phyloP scores from a whole-genome alignment of 2,888 invertebrate genomes.

The Ectropis crepuscularia region DNA sequence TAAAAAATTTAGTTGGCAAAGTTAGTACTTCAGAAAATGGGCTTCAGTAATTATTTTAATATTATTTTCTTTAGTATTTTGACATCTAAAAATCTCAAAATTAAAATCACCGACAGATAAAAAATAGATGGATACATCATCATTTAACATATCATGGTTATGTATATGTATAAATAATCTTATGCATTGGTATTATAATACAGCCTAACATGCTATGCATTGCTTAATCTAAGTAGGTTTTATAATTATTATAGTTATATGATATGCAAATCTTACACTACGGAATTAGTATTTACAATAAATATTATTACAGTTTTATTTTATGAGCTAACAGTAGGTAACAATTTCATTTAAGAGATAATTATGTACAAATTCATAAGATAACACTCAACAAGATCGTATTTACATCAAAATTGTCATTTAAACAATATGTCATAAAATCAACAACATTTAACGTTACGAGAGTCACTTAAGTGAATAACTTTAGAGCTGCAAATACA shows the following conservation, averaged over 20 bases:
- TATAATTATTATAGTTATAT: conserved; percentile 17
- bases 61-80: too few species aligned
- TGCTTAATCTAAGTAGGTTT: conserved; percentile 23
- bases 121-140: neutral
- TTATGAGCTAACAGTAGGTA: neutral
- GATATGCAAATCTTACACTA: conserved; percentile 34
- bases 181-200: conserved; percentile 19
- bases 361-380: neutral
- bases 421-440: too few species aligned
- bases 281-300: conserved; percentile 4
- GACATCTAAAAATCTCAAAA: too few species aligned
- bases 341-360: conserved; percentile 1
- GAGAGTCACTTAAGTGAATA: too few species aligned
- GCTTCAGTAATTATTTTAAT: too few species aligned
- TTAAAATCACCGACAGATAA: neutral
- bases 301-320: conserved; percentile 4
- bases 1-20: neutral
- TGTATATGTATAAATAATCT: conserved; percentile 1
- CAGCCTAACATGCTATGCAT: conserved; percentile 41
- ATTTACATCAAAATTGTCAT: too few species aligned
- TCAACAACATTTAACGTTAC: too few species aligned
- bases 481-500: too few species aligned
- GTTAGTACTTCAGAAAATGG: too few species aligned
- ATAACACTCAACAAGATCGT: too few species aligned
- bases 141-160: neutral